Percentiles rank a stretch among this genome's conserved stretches.
phyloP scores from a whole-genome alignment of 2,888 invertebrate species.

The Dryomyza anilis region DNA sequence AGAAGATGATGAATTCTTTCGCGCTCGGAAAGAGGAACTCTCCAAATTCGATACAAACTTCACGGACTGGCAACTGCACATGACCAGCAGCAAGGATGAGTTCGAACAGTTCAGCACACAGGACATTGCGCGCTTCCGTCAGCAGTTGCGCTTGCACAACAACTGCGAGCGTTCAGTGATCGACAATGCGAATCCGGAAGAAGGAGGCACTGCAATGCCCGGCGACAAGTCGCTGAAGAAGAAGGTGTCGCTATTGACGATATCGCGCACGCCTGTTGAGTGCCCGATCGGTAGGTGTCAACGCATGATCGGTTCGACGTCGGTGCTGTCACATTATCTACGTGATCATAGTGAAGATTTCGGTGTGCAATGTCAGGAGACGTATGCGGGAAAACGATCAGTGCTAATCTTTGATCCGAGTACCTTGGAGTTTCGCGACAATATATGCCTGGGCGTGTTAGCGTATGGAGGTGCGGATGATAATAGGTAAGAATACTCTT shows the following conservation, averaged over 20 bases:
- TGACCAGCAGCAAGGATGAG: constrained; percentile 29
- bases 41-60: constrained; percentile 42
- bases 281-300: constrained; percentile 46
- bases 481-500: constrained; percentile 34
- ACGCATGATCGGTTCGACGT: constrained; percentile 44
- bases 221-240: constrained; percentile 31
- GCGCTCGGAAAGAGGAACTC: constrained; percentile 36
- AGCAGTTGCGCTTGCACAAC: constrained; percentile 30
- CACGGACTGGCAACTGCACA: constrained; percentile 36
- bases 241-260: constrained; percentile 38
- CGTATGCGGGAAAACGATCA: constrained; percentile 39
- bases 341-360: constrained; percentile 44
- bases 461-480: constrained; percentile 44
- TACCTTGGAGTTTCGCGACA: constrained; percentile 40
- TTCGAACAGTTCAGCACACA: constrained; percentile 39
- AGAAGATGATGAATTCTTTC: constrained; percentile 32
- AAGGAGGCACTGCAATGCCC: neutral
- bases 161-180: constrained; percentile 19
- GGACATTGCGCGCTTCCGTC: constrained; percentile 36
- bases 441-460: constrained; percentile 45
- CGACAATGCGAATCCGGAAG: constrained; percentile 10
- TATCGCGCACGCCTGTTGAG: constrained; percentile 43
- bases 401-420: constrained; percentile 41
- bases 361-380: constrained; percentile 43
- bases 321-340: constrained; percentile 46